phyloP scores from a whole-genome alignment of 2,888 invertebrate genomes.

The Biston betularia region DNA sequence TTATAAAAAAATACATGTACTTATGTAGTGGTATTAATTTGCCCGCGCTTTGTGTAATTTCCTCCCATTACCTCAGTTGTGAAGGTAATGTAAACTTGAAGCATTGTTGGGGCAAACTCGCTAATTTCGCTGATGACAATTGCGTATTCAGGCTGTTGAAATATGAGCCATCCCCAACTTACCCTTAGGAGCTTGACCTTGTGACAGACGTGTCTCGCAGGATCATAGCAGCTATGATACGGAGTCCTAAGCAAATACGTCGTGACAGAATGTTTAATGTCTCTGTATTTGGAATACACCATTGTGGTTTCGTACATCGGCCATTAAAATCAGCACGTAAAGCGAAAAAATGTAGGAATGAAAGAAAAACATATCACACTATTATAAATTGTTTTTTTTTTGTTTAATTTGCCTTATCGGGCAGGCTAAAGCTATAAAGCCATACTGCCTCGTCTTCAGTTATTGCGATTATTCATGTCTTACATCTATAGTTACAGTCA shows the following conservation, averaged over 20 bases:
- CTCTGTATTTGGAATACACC: neutral
- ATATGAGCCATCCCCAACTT: constrained; percentile 22
- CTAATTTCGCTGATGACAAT: constrained; percentile 22
- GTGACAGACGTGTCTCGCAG: constrained; percentile 18
- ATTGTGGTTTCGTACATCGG: neutral
- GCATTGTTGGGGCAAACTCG: neutral
- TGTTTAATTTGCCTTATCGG: no score
- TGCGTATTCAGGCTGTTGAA: constrained; percentile 13
- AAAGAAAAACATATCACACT: neutral
- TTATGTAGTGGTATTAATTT: neutral
- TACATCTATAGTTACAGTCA: no score
- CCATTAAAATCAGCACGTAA: neutral
- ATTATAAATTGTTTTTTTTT: no score
- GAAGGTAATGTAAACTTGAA: constrained; percentile 8
- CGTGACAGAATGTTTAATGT: constrained; percentile 19
- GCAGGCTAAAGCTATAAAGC: no score
- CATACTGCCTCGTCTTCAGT: no score
- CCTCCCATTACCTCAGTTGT: neutral
- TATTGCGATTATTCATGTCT: no score
- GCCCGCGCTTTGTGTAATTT: constrained; percentile 10
- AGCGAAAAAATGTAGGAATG: neutral
- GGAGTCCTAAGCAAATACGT: constrained; percentile 29
- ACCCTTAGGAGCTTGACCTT: constrained; percentile 18
- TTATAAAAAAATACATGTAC: no score
- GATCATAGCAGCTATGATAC: constrained; percentile 13